Percentiles rank a stretch among this genome's conserved stretches.
Conservation (phyloP, 2,888 invertebrate species). For the Coleophora deauratella region DNA sequence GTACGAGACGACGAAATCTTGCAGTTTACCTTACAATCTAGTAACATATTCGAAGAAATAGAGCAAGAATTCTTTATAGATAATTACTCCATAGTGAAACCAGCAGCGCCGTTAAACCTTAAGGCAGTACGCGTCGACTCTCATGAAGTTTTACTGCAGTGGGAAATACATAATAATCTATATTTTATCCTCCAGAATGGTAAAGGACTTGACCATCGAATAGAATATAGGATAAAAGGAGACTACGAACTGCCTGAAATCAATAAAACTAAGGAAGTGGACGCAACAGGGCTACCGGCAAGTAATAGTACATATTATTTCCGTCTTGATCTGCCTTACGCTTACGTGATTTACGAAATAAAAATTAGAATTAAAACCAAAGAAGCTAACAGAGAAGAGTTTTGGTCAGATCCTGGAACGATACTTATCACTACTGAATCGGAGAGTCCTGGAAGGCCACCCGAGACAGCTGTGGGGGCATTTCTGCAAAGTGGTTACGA, state of each 20-base stretch:
- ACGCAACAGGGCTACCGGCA: not conserved
- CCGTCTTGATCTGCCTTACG: conserved; percentile 58
- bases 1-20: no score
- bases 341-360: conserved; percentile 76
- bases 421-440: conserved; percentile 69
- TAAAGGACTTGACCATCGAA: no score
- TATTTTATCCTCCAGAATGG: not conserved
- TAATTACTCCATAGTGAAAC: conserved; percentile 42
- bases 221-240: not conserved
- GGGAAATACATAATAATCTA: conserved; percentile 13
- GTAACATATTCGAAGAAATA: conserved; percentile 1
- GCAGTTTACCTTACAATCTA: no score
- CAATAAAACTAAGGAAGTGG: not conserved
- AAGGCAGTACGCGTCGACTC: conserved; percentile 7
- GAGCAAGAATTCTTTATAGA: conserved; percentile 50
- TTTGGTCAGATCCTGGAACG: conserved; percentile 77
- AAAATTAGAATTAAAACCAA: conserved; percentile 72
- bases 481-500: conserved; percentile 72
- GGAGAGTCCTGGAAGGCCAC: conserved; percentile 70
- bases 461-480: conserved; percentile 77
- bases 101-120: conserved; percentile 10
- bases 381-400: conserved; percentile 41
- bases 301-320: not conserved
- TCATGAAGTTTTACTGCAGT: conserved; percentile 15
- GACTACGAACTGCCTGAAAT: no score